Base-by-base conservation (phyloP, 1,140 invertebrate genomes). In the Zaprionus capensis region DNA sequence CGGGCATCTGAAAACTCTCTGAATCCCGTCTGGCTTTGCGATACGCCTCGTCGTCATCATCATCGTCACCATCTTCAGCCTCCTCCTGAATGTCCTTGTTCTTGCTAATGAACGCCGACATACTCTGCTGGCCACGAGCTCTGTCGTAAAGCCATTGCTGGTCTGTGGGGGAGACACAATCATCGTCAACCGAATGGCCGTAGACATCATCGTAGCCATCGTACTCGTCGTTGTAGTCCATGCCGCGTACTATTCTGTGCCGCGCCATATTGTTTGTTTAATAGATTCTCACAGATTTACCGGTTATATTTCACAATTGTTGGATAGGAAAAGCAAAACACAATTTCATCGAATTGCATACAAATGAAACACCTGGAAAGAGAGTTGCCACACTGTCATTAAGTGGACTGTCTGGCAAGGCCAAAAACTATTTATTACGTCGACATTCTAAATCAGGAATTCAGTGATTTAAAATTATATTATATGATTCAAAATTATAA, bases 161-260 rank as follows among this genome's bases (percentile, higher is more conserved):
- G 94, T 98, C 97, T 88, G 96, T 96, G 6, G 98, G 98, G 26
- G 98, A 99, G 69, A 98, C 95, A 91, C 96, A 96, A 91, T 88
- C 85, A 17, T 88, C 85, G 93, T 99, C 98, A 24, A 98, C 95
- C 20, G 98, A 98, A 93, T 98, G 97, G 3, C 97, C 97, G 92
- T 98, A 98, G 69, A 97, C 95, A 94, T 98, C 97, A 86, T 98
- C 97, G 91, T 97, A 98, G 56, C 95, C 96, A 86, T 98, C 97
- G 93, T 97, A 98, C 91, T 98, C 98, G 82, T 97, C 96, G 12
- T 95, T 95, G 93, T 96, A 96, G 84, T 95, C 95, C 94, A 96
- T 95, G 72, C 95, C 95, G 65, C 96, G 94, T 51, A 97, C 94
- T 92, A 96, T 96, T 70, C 96, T 94, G 92, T 97, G 96, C 17